phyloP scores from a whole-genome alignment of 2,797 vertebrate genomes.

The Phoeniculus purpureus region DNA sequence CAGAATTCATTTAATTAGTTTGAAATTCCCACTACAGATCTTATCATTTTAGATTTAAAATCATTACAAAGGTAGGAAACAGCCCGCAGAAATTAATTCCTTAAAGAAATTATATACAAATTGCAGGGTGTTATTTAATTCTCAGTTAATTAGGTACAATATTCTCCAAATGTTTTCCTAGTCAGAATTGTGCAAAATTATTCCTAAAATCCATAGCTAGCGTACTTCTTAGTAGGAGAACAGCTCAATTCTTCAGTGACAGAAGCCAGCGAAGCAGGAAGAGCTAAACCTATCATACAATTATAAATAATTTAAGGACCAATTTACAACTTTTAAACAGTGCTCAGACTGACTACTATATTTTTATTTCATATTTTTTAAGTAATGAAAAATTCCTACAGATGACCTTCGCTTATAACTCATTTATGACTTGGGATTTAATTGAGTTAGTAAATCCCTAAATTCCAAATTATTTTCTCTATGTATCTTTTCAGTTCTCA shows the following conservation, averaged over 20 bases:
- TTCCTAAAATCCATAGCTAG: background rate
- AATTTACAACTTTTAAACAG: background rate
- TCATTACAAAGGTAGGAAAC: conserved; percentile 16
- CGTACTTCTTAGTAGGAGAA: background rate
- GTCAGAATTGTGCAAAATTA: background rate
- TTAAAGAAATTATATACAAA: conserved; percentile 30
- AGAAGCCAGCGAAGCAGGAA: background rate
- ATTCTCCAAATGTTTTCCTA: background rate
- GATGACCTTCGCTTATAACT: background rate
- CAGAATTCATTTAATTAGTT: conserved; percentile 54
- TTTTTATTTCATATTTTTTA: background rate
- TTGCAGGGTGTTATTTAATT: conserved; percentile 44
- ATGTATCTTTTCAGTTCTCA: background rate
- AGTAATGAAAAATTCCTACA: no score
- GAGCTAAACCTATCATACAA: background rate
- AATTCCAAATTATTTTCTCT: background rate
- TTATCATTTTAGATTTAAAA: conserved; percentile 55
- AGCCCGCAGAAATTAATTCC: conserved; percentile 34
- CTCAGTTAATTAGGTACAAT: conserved; percentile 42
- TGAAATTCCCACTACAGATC: conserved; percentile 17
- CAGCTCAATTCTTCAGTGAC: background rate
- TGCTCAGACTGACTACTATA: fast-evolving
- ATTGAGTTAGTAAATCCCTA: conserved; percentile 8
- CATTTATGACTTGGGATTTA: conserved; percentile 12
- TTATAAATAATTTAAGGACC: background rate